Evolutionary conservation across 1,140 invertebrate species (phyloP).

Genomic region (Drepana arcuata): DNA sequence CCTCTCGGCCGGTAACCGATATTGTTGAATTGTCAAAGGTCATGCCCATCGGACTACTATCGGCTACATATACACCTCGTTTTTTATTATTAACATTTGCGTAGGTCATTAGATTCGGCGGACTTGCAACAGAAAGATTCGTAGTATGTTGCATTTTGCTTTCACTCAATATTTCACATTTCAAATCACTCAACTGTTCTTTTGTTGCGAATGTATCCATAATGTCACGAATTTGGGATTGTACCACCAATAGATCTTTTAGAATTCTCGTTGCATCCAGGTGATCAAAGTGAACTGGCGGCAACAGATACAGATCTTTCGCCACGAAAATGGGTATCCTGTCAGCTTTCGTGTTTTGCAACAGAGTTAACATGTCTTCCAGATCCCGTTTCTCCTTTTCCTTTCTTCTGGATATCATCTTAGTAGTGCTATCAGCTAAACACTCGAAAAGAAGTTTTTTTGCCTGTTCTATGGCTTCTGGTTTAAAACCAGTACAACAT

Average conservation of each 20-base stretch:
- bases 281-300: conserved; percentile 7
- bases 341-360: conserved; percentile 4
- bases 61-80: too few species aligned
- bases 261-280: conserved; percentile 3
- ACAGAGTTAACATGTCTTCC: conserved; percentile 8
- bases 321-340: conserved; percentile 10
- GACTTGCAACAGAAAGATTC: too few species aligned
- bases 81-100: too few species aligned
- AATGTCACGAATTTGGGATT: not conserved
- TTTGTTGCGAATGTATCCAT: not conserved
- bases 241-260: conserved; percentile 1
- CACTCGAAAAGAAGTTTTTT: not conserved
- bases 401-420: not conserved
- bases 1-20: too few species aligned
- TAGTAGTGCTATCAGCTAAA: not conserved
- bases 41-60: too few species aligned
- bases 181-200: not conserved
- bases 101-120: too few species aligned
- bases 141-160: too few species aligned
- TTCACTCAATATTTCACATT: too few species aligned
- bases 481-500: not conserved
- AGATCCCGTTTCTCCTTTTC: conserved; percentile 4
- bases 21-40: too few species aligned
- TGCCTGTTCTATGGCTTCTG: not conserved
- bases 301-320: conserved; percentile 4